Percentiles rank a stretch among this genome's conserved stretches.
These are phyloP conservation scores for Lampris megalopsis DNA, from an alignment of 2,113 vertebrate species.

Conservation along the genomic window DNA sequence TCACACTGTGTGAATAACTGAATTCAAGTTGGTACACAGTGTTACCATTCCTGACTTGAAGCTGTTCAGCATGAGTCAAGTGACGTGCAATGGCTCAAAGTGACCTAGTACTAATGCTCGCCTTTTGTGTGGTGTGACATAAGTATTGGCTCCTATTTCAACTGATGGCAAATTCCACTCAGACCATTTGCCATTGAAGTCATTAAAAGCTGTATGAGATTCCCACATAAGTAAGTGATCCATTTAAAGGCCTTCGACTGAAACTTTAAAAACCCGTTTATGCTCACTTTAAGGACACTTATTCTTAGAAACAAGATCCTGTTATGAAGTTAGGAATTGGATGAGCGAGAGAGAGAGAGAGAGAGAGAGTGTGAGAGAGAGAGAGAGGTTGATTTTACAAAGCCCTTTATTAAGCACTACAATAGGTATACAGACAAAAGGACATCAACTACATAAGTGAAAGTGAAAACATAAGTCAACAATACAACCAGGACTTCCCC, in stretches of 20 bases:
- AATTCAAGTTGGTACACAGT: neutral
- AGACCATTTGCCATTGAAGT: neutral
- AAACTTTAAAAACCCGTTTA: neutral
- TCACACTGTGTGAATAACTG: neutral
- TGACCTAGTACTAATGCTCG: conserved; percentile 2
- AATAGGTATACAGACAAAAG: no score
- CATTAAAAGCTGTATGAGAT: neutral
- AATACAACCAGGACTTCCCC: no score
- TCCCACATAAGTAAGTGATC: neutral
- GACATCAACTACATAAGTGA: no score
- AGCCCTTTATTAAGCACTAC: no score
- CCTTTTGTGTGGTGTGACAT: neutral
- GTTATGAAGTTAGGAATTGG: neutral
- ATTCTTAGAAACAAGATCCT: neutral
- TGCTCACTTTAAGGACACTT: no score
- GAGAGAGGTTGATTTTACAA: neutral
- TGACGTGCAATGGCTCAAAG: neutral
- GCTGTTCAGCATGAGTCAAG: neutral
- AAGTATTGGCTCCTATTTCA: neutral
- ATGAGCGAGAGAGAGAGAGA: neutral
- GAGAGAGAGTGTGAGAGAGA: neutral
- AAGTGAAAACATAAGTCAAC: no score
- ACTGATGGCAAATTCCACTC: neutral
- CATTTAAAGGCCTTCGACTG: neutral
- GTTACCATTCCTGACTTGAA: neutral